Conservation (phyloP, 2,888 invertebrate genomes). For the Agrochola macilenta region DNA sequence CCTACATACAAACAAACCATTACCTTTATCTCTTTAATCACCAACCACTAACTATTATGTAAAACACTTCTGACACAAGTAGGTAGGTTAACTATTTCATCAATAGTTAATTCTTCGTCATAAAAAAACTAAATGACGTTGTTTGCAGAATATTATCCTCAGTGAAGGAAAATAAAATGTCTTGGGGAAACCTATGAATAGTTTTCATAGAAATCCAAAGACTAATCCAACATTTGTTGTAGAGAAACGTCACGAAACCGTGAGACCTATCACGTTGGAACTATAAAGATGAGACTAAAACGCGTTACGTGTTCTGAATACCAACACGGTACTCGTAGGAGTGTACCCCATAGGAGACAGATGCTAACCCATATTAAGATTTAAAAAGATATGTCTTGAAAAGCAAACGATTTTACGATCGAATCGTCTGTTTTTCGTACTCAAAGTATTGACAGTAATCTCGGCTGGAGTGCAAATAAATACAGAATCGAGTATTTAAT, state of each 20-base stretch:
- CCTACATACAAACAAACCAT: neutral
- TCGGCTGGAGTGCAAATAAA: constrained; percentile 32
- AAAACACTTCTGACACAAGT: constrained; percentile 1
- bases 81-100: neutral
- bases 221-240: constrained; percentile 19
- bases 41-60: constrained; percentile 7
- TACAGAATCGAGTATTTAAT: constrained; percentile 25
- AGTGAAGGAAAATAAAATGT: constrained; percentile 24
- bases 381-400: constrained; percentile 12
- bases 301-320: constrained; percentile 45
- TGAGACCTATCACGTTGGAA: constrained; percentile 56
- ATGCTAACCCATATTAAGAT: constrained; percentile 24
- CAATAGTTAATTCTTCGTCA: constrained; percentile 11
- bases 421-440: neutral
- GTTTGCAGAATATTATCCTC: constrained; percentile 1
- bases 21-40: neutral
- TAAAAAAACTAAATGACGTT: constrained; percentile 15
- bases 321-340: constrained; percentile 27
- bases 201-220: constrained; percentile 29
- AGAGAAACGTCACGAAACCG: constrained; percentile 23
- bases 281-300: constrained; percentile 59
- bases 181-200: constrained; percentile 44
- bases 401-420: constrained; percentile 21
- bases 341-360: constrained; percentile 18
- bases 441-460: neutral